Evolutionary conservation across 2,113 vertebrate species (phyloP).

Genomic region (Peromyscus leucopus): DNA sequence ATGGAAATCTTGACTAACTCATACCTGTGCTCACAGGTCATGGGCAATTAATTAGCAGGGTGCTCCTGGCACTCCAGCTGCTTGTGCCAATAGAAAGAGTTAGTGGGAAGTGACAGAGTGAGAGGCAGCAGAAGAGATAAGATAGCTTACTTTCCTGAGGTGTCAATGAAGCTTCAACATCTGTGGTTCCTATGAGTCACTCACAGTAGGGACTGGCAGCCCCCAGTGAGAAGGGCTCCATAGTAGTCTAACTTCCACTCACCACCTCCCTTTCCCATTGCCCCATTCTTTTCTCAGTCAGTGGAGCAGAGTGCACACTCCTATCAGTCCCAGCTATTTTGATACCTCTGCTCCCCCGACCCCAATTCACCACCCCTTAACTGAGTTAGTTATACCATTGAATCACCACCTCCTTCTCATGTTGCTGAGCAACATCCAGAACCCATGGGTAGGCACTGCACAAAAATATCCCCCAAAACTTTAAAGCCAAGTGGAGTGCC

Average conservation of each 20-base stretch:
- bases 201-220: slow-evolving; percentile 17
- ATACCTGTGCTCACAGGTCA: slow-evolving; percentile 58
- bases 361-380: neutral
- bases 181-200: slow-evolving; percentile 1
- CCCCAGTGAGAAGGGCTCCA: neutral
- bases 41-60: slow-evolving; percentile 44
- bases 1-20: slow-evolving; percentile 83
- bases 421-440: neutral
- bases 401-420: neutral
- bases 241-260: rapidly evolving
- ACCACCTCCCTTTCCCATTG: neutral
- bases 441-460: neutral
- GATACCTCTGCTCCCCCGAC: neutral
- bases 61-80: slow-evolving; percentile 21
- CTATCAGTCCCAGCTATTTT: neutral
- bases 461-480: neutral
- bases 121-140: slow-evolving; percentile 38
- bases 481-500: neutral
- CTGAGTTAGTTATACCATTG: neutral
- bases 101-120: slow-evolving; percentile 54
- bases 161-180: neutral
- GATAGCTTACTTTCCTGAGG: neutral
- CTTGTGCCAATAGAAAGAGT: slow-evolving; percentile 25
- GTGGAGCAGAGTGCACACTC: neutral
- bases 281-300: neutral